These are phyloP conservation scores for Nothobranchius kuhntae DNA, from an alignment of 2,113 vertebrate genomes.

Conservation along the genomic window DNA sequence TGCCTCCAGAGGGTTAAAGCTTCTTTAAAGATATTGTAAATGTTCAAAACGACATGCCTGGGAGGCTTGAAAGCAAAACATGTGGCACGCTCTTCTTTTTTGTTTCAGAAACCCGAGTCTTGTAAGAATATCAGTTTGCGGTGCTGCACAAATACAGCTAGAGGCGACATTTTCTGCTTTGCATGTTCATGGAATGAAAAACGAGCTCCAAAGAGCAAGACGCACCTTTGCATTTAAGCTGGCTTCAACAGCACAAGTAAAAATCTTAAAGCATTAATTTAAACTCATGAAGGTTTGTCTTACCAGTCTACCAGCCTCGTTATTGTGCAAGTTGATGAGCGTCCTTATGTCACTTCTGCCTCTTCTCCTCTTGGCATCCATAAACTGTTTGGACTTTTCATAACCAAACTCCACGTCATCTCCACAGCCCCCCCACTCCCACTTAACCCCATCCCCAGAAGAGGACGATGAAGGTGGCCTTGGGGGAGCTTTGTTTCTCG, in stretches of 20 bases:
- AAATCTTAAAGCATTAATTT: neutral
- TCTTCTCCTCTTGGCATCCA: constrained; percentile 91
- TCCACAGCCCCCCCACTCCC: constrained; percentile 98
- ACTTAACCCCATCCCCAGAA: constrained; percentile 82
- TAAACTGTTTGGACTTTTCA: constrained; percentile 95
- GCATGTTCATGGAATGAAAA: constrained; percentile 53
- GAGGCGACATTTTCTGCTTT: constrained; percentile 51
- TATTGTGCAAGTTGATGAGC: constrained; percentile 94
- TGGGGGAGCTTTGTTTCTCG: constrained; percentile 82
- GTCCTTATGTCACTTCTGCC: constrained; percentile 94
- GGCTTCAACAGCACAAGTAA: neutral
- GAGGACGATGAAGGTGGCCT: constrained; percentile 63
- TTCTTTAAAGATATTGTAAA: constrained; percentile 44
- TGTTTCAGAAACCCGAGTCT: constrained; percentile 76
- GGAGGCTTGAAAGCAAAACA: constrained; percentile 65
- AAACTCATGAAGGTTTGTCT: constrained; percentile 12
- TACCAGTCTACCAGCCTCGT: constrained; percentile 92
- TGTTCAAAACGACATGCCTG: constrained; percentile 54
- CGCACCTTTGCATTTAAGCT: constrained; percentile 27
- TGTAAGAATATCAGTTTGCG: constrained; percentile 76
- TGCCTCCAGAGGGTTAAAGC: constrained; percentile 22
- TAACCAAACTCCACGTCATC: constrained; percentile 97
- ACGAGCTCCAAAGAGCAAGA: constrained; percentile 57
- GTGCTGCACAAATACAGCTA: constrained; percentile 61
- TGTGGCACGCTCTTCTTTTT: constrained; percentile 70